These are phyloP conservation scores for Orius laevigatus DNA, from an alignment of 1,140 invertebrate species.

Conservation along the genomic window DNA sequence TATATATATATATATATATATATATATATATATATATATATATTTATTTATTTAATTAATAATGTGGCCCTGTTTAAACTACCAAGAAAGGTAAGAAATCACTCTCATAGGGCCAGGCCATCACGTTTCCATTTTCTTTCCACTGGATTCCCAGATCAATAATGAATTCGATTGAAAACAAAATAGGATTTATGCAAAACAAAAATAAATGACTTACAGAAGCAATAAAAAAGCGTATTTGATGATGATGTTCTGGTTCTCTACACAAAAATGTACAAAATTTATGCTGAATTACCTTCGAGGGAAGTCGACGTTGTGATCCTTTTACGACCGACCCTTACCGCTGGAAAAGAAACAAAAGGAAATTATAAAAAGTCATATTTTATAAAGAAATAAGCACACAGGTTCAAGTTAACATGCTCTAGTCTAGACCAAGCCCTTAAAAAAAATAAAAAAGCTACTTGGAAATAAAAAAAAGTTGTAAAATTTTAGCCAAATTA, in stretches of 20 bases:
- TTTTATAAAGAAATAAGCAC: slow-evolving; percentile 10
- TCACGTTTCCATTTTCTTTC: background rate
- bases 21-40: too few relatives aligned
- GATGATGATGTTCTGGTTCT: background rate
- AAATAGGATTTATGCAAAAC: background rate
- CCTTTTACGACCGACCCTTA: slow-evolving; percentile 21
- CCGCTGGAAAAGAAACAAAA: slow-evolving; percentile 19
- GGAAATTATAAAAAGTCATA: background rate
- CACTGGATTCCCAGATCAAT: background rate
- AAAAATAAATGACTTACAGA: background rate
- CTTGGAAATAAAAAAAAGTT: slow-evolving; percentile 3
- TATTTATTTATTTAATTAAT: too few relatives aligned
- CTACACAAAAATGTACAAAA: background rate
- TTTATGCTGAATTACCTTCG: slow-evolving; percentile 23
- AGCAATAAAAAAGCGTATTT: slow-evolving; percentile 2
- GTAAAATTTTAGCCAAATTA: slow-evolving; percentile 8
- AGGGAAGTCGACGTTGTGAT: slow-evolving; percentile 21
- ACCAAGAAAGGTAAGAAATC: background rate
- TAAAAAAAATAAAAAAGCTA: slow-evolving; percentile 9
- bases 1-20: too few relatives aligned
- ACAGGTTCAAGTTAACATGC: background rate
- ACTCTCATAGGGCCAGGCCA: background rate
- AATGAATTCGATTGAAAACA: background rate
- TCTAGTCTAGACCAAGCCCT: background rate
- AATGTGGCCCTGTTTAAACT: background rate